Evolutionary conservation across 2,113 vertebrate genomes (phyloP), one percentile per base, ranked within the genome.

Genomic region (Sisor rabdophorus): DNA sequence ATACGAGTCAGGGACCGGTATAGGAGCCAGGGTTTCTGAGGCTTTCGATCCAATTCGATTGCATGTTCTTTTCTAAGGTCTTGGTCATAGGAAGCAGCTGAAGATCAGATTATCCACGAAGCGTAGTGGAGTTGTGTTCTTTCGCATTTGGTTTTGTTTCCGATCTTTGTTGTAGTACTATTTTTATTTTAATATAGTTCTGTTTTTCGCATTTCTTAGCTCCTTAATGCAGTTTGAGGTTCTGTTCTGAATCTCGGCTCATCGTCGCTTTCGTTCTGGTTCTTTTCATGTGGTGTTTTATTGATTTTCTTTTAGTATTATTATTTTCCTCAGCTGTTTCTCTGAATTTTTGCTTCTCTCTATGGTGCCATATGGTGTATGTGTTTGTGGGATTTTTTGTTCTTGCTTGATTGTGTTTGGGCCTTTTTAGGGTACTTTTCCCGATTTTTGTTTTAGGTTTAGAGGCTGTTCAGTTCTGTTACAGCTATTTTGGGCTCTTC

Each of bases 41-140:
- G 44, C 44, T 80, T 76, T 84, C 84, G 83, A 89, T 82, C 80
- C 77, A 85, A 82, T 87, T 82, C 84, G 81, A 87, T 87, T 84
- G 84, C 86, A 82, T 76, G 56, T 54, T 53, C 54, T 60, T 81
- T 85, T 44, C 85, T 83, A 87, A 77, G 69, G 82, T n/a, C 50
- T 76, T 87, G 78, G 86, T 79, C 82, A 79, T 79, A 70, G 26
- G 58, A 69, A 61, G 65, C 47, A 2, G 63, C 15, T 16, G 58
- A 40, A 32, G 86, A 48, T 89, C 36, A 4, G 47, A 78, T 89
- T 87, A 81, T 83, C 47, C 28, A 80, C 10, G 12, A 64, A 55
- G 54, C 26, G 74, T 32, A 76, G 71, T 48, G 60, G 60, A 20
- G 22, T 65, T 24, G n/a, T 48, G 13, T 16, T 15, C 22, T 26